Base-by-base conservation (phyloP, 2,113 vertebrate species). In the Setophaga kirtlandii region DNA sequence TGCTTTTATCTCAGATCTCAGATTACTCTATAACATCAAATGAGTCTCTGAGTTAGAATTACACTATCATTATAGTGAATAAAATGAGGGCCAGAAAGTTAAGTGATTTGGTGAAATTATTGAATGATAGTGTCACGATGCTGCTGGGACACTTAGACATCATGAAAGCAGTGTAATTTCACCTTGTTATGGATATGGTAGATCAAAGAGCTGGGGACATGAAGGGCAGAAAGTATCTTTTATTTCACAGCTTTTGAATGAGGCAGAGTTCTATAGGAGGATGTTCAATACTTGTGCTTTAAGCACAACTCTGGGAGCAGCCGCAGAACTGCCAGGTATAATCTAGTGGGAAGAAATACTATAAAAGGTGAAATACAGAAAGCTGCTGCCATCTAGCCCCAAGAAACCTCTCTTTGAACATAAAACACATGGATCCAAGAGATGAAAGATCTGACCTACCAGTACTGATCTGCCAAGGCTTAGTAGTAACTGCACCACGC, bases 11-110 rank as follows among this genome's bases (percentile, higher is more conserved):
- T 90, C 55, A 56, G 39, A 78, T 92, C 50, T 84, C 68, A 30
- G 59, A 55, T 90, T 80, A 50, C 44, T 90, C 37, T 60, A 8
- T 73, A 87, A 78, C 64, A 63, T 94, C 53, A 74, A 84, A 90
- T 64, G 79, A 89, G 60, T 64, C 47, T 90, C 52, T 67, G 83
- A 90, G 42, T 90, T 94, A 89, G 55, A 94, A 92, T 91, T 91
- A 70, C 27, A 11, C 39, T 89, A 0, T 73, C 30, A 31, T 86
- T 93, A 37, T 33, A 79, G 44, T 56, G 76, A 86, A n/a, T 88
- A 83, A 94, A 94, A 63, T 21, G 39, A 64, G 31, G 79, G 68
- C 44, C 82, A 88, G 79, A 78, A 92, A 93, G 44, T 83, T 92
- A 89, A 74, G 52, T 81, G 64, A 68, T 94, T 67, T 81, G 68